Evolutionary conservation across 2,797 vertebrate genomes (phyloP), one percentile per base, ranked within the genome.

Genomic region (Phoebastria nigripes): DNA sequence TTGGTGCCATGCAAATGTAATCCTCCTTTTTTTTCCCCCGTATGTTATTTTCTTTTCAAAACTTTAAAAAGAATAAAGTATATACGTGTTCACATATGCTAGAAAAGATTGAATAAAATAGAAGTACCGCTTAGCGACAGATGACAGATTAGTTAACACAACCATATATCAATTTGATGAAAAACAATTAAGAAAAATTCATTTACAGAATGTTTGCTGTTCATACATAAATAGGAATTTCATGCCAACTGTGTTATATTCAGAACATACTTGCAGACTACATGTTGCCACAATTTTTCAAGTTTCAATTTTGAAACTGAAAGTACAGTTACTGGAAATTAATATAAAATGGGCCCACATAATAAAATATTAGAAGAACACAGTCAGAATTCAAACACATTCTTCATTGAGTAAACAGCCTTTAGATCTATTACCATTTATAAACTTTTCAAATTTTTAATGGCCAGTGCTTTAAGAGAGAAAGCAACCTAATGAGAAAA

Each of bases 21-120:
- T 39, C 3, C 1, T 22, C 11, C 4, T 2, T 22, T n/a, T 62
- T 70, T 9, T 20, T 61, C 67, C 39, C 20, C 83, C 74, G 82
- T 87, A 91, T 73, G 76, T 90, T 96, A 90, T 95, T 97, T 96
- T 92, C 59, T 59, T 85, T 95, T 88, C 41, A 80, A 73, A 96
- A 78, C 54, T 91, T 79, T 41, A 78, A 94, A 94, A 79, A 83
- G 52, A 95, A 5, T 39, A 61, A 58, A 66, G 18, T 20, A 70
- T 35, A 89, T 62, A 90, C n/a, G 61, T 37, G 59, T 12, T 83
- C 65, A 78, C n/a, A 92, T 28, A 12, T 22, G 61, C 79, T n/a
- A 66, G 35, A 18, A 61, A 65, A 51, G 35, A 56, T 4, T 33
- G 39, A 72, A 44, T 52, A 55, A 58, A 85, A 52, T 22, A 65